Base-by-base conservation (phyloP, 2,888 invertebrate species). In the Macaria liturata region DNA sequence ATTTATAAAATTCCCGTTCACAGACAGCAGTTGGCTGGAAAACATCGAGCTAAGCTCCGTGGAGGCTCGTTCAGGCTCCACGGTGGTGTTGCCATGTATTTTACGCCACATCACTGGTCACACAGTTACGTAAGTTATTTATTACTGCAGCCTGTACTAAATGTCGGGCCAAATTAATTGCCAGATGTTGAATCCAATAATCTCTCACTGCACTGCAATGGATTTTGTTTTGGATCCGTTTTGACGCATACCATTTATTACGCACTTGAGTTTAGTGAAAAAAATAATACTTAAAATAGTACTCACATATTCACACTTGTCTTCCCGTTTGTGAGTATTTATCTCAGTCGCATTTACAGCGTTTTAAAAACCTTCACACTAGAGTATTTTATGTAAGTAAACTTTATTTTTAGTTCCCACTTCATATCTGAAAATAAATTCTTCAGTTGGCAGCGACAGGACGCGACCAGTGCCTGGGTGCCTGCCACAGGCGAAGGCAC, bases 1-100 rank as follows among this genome's bases (percentile, higher is more conserved):
- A 37, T 37, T 37, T 37, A 37, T 37, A 37, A 2, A 6, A 7
- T 37, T 37, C 7, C 34, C 34, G 4, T 7, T 37, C 43, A 58
- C 46, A 91, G 91, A 91, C 60, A 91, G 88, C 76, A 91, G 88
- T 71, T 91, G 90, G 90, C 67, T 90, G 61, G 91, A 91, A 67
- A 89, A 86, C 59, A 82, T 86, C 7, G 90, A 91, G 68, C 62
- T 91, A 47, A 91, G 79, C 71, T 85, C 89, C 4, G 73, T 91
- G 34, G 91, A 91, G 70, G 84, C 87, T 20, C 78, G 79, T 34
- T 69, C 78, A 1, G 89, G 89, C 1, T 87, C 88, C 30, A 86
- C 84, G 37, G 84, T 85, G 32, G 75, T 91, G 51, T 64, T 91
- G 8, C 90, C 90, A 1, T 91, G 91, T 68, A 83, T 89, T 49